phyloP scores from a whole-genome alignment of 2,113 vertebrate species.

The Parus major region DNA sequence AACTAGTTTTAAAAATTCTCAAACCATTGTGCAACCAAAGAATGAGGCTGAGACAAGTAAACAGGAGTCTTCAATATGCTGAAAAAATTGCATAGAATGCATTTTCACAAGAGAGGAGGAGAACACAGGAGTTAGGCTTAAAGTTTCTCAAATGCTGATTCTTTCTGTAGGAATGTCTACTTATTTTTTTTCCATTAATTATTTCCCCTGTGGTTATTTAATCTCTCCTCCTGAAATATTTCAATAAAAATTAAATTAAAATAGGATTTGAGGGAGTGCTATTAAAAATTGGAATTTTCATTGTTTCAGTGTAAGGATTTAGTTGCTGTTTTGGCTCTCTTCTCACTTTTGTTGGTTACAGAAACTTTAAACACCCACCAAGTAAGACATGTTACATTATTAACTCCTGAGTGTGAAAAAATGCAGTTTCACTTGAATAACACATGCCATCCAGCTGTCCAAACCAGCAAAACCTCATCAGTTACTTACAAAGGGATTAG shows the following conservation, averaged over 20 bases:
- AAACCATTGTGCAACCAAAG: background rate
- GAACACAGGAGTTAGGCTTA: background rate
- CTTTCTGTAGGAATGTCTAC: background rate
- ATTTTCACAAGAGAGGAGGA: background rate
- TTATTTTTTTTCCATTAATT: background rate
- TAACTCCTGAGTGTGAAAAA: background rate
- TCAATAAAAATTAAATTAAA: slow-evolving; percentile 22
- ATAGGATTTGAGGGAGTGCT: background rate
- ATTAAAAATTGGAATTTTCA: background rate
- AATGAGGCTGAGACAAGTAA: background rate
- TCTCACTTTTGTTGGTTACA: background rate
- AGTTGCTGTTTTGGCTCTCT: background rate
- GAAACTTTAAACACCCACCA: background rate
- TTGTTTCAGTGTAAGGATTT: background rate
- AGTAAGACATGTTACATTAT: background rate
- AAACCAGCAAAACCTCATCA: background rate
- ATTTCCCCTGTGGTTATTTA: background rate
- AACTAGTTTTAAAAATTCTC: background rate
- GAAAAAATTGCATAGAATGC: background rate
- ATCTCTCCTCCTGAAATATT: background rate
- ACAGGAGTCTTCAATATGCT: background rate
- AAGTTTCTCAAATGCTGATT: background rate
- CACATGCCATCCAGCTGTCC: background rate
- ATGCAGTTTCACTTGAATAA: background rate
- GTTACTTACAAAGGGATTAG: background rate